These are phyloP conservation scores for Archilochus colubris DNA, from an alignment of 2,113 vertebrate genomes.

Conservation along the genomic window DNA sequence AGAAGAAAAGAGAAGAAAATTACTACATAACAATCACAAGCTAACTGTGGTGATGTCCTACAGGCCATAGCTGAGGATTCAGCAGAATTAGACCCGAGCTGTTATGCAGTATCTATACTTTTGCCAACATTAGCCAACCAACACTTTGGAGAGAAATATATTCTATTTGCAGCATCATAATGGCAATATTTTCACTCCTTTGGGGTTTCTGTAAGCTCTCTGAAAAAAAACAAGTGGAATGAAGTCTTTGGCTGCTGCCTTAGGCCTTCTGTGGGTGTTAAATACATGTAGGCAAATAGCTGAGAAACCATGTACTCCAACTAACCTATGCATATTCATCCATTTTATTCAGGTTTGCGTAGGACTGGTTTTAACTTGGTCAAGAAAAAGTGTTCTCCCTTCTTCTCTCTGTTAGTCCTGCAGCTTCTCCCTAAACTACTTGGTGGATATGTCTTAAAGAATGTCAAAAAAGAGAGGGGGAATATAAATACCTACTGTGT, in stretches of 20 bases:
- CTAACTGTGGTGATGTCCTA: not conserved
- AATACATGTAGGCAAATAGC: slow-evolving; percentile 44
- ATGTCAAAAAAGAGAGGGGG: not conserved
- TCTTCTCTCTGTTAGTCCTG: not conserved
- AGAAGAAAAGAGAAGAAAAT: not conserved
- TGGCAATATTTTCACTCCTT: not conserved
- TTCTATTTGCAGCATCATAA: not conserved
- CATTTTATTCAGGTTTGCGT: not conserved
- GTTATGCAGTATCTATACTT: not conserved
- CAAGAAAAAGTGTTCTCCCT: not conserved
- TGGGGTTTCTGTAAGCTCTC: slow-evolving; percentile 18
- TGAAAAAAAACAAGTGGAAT: slow-evolving; percentile 21
- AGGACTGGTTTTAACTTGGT: not conserved
- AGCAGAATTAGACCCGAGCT: not conserved
- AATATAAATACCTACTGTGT: not conserved
- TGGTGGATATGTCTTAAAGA: not conserved
- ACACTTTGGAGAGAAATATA: not conserved
- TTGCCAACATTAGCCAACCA: not conserved
- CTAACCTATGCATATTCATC: slow-evolving; percentile 17
- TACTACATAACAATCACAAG: not conserved
- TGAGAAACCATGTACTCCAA: slow-evolving; percentile 44
- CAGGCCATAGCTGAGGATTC: not conserved
- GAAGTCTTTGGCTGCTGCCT: slow-evolving; percentile 27
- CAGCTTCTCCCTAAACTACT: not conserved
- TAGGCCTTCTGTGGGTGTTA: slow-evolving; percentile 45